phyloP scores from a whole-genome alignment of 2,888 invertebrate species.

The Drosophila pseudotalamancana region DNA sequence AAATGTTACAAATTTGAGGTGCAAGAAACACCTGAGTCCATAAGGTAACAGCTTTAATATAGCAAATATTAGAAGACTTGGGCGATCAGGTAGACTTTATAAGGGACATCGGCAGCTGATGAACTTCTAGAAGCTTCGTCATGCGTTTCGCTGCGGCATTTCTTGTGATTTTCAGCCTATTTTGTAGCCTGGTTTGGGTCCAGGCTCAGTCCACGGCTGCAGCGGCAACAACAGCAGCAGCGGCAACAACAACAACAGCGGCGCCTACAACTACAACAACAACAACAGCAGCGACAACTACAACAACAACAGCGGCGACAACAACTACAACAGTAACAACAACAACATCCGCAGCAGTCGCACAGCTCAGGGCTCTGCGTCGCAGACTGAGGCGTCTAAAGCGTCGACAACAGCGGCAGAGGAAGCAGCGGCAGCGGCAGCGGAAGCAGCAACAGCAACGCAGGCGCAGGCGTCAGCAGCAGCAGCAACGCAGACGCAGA shows the following conservation, averaged over 20 bases:
- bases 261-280: too few relatives aligned
- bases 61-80: conserved; percentile 1
- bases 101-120: neutral
- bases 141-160: conserved; percentile 6
- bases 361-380: neutral
- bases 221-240: neutral
- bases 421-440: neutral
- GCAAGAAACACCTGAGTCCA: neutral
- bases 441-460: conserved; percentile 8
- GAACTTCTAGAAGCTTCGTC: neutral
- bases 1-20: neutral
- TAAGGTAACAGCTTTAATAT: neutral
- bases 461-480: neutral
- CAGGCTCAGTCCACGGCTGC: neutral
- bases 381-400: neutral
- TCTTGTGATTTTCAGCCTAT: neutral
- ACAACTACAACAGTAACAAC: conserved; percentile 1
- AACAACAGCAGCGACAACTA: neutral
- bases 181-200: neutral
- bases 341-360: neutral
- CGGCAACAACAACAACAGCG: neutral
- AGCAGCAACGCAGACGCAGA: neutral
- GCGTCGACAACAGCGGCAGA: neutral
- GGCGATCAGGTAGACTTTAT: neutral
- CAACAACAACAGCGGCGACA: neutral